Conservation (phyloP, 2,888 invertebrate genomes). For the Sicus ferrugineus region DNA sequence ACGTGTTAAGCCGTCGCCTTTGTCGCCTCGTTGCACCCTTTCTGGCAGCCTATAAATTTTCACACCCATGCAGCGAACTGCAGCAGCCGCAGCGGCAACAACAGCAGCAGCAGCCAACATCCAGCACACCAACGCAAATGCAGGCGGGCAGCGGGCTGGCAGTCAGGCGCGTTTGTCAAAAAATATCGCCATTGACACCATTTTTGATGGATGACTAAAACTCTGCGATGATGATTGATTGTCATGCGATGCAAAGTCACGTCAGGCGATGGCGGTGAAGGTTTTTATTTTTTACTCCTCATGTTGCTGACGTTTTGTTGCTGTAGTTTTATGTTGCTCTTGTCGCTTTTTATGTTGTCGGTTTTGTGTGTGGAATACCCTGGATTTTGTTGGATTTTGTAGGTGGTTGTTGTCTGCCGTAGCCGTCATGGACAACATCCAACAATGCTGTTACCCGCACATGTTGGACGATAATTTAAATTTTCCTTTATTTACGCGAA, state of each 20-base stretch:
- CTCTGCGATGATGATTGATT: slow-evolving; percentile 32
- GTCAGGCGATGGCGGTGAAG: not conserved
- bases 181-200: slow-evolving; percentile 32
- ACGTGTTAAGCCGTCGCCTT: not conserved
- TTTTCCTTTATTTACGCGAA: too few relatives aligned
- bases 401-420: not conserved
- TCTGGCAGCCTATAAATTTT: slow-evolving; percentile 4
- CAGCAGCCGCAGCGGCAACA: not conserved
- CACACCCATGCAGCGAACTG: not conserved
- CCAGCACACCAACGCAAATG: not conserved
- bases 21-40: not conserved
- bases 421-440: not conserved
- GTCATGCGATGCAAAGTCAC: slow-evolving; percentile 27
- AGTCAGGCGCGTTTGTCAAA: slow-evolving; percentile 4
- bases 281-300: not conserved
- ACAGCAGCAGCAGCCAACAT: not conserved
- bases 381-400: not conserved
- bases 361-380: not conserved
- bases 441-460: not conserved
- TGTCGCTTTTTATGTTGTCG: not conserved
- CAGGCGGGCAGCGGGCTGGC: not conserved
- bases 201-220: slow-evolving; percentile 29
- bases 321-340: not conserved
- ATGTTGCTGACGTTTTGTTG: not conserved
- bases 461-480: too few relatives aligned